phyloP scores from a whole-genome alignment of 1,140 invertebrate species.

The Amphibalanus amphitrite region DNA sequence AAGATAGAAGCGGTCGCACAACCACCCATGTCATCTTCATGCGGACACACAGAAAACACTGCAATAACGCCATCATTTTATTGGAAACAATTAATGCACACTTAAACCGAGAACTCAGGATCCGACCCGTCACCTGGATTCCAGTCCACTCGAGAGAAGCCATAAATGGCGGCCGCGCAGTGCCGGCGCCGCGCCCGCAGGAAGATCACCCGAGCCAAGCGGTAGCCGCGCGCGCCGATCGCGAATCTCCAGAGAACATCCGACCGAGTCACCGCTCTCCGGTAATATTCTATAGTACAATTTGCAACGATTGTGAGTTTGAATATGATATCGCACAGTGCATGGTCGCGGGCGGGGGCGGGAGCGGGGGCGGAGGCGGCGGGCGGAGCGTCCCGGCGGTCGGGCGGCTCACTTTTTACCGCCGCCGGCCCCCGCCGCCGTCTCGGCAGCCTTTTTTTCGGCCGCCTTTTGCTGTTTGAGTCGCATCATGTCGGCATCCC shows the following conservation, averaged over 20 bases:
- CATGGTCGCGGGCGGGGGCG: too few species aligned
- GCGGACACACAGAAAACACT: too few species aligned
- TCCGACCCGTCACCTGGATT: not conserved
- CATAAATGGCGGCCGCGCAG: not conserved
- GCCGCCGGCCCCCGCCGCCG: not conserved
- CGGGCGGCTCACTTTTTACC: not conserved
- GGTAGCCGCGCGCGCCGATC: too few species aligned
- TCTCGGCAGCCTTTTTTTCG: constrained; percentile 10
- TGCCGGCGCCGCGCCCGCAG: too few species aligned
- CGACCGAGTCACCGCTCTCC: too few species aligned
- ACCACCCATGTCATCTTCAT: too few species aligned
- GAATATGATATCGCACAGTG: not conserved
- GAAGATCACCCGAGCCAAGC: too few species aligned
- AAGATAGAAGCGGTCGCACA: too few species aligned
- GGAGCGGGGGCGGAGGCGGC: too few species aligned
- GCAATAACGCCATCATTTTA: not conserved
- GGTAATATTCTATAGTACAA: not conserved
- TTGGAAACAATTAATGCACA: not conserved
- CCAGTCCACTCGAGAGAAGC: not conserved
- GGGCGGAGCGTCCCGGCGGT: too few species aligned
- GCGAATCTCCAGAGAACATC: too few species aligned
- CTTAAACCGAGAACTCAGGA: not conserved
- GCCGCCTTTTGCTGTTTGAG: constrained; percentile 13
- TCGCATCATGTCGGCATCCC: constrained; percentile 13
- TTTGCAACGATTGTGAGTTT: not conserved